Evolutionary conservation across 37 sponge, comb jelly and placozoan genomes (phyloP), one percentile per base, ranked within the genome.

Genomic region (Ianthella basta): DNA sequence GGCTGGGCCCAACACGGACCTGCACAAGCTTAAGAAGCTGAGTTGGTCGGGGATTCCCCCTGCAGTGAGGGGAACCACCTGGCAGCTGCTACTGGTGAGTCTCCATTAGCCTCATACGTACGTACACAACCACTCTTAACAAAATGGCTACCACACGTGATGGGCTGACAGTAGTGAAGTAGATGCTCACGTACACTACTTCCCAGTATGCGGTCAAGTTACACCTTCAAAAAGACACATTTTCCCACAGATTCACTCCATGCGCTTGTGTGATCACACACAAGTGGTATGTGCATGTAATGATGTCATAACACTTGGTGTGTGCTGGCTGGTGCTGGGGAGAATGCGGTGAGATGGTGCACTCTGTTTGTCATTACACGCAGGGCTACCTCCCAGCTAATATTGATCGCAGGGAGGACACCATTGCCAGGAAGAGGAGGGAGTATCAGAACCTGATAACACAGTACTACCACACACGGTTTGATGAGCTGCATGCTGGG

Each of bases 331-430:
- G n/a, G n/a, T n/a, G n/a, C n/a, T n/a, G n/a, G n/a, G n/a, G n/a
- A n/a, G n/a, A n/a, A n/a, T n/a, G n/a, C n/a, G n/a, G n/a, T n/a
- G n/a, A n/a, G n/a, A n/a, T n/a, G n/a, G n/a, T n/a, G n/a, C n/a
- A n/a, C n/a, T n/a, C n/a, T n/a, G n/a, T n/a, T n/a, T n/a, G n/a
- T n/a, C n/a, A n/a, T n/a, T n/a, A n/a, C n/a, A n/a, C n/a, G 0
- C 55, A 94, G 95, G 98, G 98, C 1, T 98, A 98, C 78, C 90
- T 98, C 1, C 98, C 98, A 20, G 90, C 94, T 54, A 98, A 98
- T 81, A 94, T 92, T 36, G 94, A 93, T 81, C 60, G 98, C 50
- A 84, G 96, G 19, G 92, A 91, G 59, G 91, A 89, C 35, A 98
- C 98, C 0, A 85, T 98, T 0, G 74, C 89, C 65, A 70, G 98